phyloP scores from a whole-genome alignment of 2,113 vertebrate species.

The Pangasianodon hypophthalmus region DNA sequence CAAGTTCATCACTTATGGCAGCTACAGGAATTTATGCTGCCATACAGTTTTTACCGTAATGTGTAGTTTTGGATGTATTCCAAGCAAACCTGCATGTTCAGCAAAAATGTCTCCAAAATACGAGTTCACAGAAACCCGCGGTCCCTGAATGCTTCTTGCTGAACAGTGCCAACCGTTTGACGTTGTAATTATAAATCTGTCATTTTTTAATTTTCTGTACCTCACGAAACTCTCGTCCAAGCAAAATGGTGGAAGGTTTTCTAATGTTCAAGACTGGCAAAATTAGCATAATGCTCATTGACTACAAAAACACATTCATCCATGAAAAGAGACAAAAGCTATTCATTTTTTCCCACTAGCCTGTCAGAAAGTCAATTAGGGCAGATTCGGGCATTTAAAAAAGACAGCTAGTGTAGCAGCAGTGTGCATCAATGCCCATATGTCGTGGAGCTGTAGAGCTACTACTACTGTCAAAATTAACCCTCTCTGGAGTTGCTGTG shows the following conservation, averaged over 20 bases:
- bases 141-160: conserved; percentile 62
- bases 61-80: not conserved
- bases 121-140: conserved; percentile 11
- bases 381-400: conserved; percentile 24
- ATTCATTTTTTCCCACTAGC: not conserved
- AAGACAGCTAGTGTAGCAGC: conserved; percentile 3
- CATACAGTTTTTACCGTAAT: not conserved
- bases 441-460: not conserved
- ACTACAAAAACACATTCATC: conserved; percentile 31
- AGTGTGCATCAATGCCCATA: not conserved
- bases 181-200: conserved; percentile 75
- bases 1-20: not conserved
- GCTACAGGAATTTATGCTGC: not conserved
- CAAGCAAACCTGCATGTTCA: conserved; percentile 56
- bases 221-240: conserved; percentile 11
- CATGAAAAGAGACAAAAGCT: conserved; percentile 1
- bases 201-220: conserved; percentile 60
- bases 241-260: conserved; percentile 8
- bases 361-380: not conserved
- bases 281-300: conserved; percentile 25
- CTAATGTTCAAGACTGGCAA: not conserved
- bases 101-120: conserved; percentile 62
- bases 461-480: not conserved
- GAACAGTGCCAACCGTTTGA: conserved; percentile 58
- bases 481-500: not conserved